Conservation (phyloP, 2,113 vertebrate genomes). For the Myiozetetes cayanensis region DNA sequence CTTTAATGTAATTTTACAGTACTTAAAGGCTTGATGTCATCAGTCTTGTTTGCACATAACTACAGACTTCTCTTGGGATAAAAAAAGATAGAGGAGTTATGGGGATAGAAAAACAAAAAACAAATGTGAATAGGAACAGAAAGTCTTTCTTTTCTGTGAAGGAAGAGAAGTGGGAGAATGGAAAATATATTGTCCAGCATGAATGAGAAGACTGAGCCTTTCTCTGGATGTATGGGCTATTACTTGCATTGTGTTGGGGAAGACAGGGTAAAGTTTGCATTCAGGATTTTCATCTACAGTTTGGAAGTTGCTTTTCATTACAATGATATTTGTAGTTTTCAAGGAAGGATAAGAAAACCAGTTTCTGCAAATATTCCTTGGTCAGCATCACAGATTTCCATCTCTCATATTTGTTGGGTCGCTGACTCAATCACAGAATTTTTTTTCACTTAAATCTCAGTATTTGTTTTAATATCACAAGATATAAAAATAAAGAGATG, state of each 20-base stretch:
- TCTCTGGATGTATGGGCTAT: neutral
- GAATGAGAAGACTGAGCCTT: neutral
- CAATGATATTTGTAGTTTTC: neutral
- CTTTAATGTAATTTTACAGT: neutral
- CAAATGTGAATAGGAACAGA: neutral
- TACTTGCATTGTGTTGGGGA: neutral
- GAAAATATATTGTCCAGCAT: neutral
- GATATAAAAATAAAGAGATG: neutral
- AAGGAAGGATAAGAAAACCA: neutral
- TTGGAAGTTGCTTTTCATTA: neutral
- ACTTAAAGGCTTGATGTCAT: neutral
- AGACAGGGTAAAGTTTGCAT: neutral
- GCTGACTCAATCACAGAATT: neutral
- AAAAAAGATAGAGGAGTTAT: neutral
- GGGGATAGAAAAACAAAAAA: conserved; percentile 10
- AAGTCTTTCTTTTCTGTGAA: neutral
- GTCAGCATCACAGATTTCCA: neutral
- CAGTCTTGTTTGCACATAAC: neutral
- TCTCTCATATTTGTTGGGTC: neutral
- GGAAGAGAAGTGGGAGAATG: neutral
- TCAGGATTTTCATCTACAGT: neutral
- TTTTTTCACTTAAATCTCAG: neutral
- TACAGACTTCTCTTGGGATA: neutral
- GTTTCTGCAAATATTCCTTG: neutral
- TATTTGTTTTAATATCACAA: neutral